Base-by-base conservation (phyloP, 2,888 invertebrate species). In the Diarsia mendica region DNA sequence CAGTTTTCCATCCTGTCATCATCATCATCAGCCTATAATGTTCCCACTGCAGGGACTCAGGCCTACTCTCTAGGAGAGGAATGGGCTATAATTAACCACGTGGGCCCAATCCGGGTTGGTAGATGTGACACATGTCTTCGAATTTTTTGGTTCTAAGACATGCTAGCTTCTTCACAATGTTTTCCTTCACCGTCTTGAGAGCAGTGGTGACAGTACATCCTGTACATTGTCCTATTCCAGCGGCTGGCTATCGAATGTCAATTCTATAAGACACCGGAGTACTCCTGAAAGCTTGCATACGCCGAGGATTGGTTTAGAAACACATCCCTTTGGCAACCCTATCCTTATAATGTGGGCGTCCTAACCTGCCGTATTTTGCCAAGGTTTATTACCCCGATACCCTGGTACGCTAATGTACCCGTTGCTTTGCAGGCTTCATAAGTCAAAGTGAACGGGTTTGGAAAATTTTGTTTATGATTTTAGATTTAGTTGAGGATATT, bases 341-440 rank as follows among this genome's bases (percentile, higher is more conserved):
- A 71, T 39, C 3, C 20, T 0, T 33, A 23, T 68, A 73, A 80
- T 67, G 67, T 81, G 75, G 81, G 82, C 74, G 73, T 75, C 67
- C 82, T 80, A 69, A 80, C 85, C 84, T 82, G 78, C 60, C 83
- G 84, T 87, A 85, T 87, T 87, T 89, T 75, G 75, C 77, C 64
- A 78, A 84, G 85, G 88, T 90, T 92, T 91, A 91, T 91, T 88
- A 89, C 89, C 75, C 49, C 61, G 85, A 85, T 79, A 87, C 75
- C 75, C 86, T 88, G 83, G 83, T 86, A 86, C 84, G 80, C 84
- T 86, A 89, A 87, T 89, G 84, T 87, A 84, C 80, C 69, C 78
- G 78, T 82, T 81, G 80, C 75, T 78, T 79, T 68, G 74, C 23
- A 73, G 48, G 64, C 71, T 71, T 66, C 80, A 85, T 85, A 83